phyloP scores from a whole-genome alignment of 2,888 invertebrate species.

The Suillia variegata region DNA sequence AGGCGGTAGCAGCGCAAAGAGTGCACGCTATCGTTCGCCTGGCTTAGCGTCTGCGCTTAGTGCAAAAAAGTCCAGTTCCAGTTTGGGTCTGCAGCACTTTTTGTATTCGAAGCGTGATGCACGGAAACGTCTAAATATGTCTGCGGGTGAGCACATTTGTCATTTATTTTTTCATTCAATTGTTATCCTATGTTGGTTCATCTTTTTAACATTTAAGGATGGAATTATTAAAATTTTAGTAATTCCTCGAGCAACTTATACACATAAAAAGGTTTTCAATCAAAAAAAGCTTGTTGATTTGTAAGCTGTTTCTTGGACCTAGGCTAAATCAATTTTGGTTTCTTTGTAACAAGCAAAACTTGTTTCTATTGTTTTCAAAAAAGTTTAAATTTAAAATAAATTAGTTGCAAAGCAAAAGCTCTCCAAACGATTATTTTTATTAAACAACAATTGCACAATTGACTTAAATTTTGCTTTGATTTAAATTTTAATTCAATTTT shows the following conservation, averaged over 20 bases:
- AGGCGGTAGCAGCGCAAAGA: slow-evolving; percentile 81
- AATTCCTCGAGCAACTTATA: background rate
- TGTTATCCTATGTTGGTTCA: slow-evolving; percentile 17
- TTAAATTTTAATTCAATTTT: no score
- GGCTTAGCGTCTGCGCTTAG: slow-evolving; percentile 60
- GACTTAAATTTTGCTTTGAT: no score
- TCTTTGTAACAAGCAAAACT: no score
- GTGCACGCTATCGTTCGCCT: slow-evolving; percentile 85
- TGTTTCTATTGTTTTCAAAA: no score
- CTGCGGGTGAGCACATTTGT: slow-evolving; percentile 64
- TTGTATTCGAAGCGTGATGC: slow-evolving; percentile 67
- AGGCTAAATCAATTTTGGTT: no score
- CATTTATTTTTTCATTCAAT: slow-evolving; percentile 25
- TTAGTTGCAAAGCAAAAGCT: no score
- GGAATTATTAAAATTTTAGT: no score
- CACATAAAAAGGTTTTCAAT: background rate
- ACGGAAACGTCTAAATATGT: slow-evolving; percentile 62
- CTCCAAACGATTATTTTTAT: no score
- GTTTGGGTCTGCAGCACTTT: slow-evolving; percentile 69
- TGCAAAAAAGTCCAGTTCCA: slow-evolving; percentile 69
- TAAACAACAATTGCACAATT: no score
- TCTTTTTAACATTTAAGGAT: slow-evolving; percentile 4
- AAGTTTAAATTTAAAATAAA: no score
- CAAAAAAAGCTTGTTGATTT: no score
- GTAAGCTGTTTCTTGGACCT: no score